Percentiles rank a stretch among this genome's conserved stretches.
These are phyloP conservation scores for Vulpes ferrilata DNA, from an alignment of 2,113 vertebrate species.

Conservation along the genomic window DNA sequence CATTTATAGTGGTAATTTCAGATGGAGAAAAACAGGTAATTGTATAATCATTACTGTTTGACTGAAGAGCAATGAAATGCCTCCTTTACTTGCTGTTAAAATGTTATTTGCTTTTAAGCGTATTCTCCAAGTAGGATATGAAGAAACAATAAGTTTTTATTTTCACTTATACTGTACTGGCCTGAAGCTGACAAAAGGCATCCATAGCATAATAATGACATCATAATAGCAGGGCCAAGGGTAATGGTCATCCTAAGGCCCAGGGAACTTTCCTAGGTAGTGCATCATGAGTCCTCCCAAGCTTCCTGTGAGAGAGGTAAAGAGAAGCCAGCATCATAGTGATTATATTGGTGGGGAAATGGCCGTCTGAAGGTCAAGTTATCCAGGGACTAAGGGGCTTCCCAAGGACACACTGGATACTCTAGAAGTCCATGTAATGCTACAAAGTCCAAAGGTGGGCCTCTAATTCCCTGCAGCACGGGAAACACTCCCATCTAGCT, in stretches of 20 bases:
- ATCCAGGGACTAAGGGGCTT: background rate
- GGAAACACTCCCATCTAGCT: background rate
- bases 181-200: background rate
- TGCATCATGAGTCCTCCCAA: background rate
- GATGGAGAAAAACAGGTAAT: background rate
- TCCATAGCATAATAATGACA: background rate
- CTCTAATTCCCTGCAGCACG: background rate
- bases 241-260: background rate
- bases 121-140: background rate
- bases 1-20: background rate
- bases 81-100: conserved; percentile 32
- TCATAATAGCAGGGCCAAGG: background rate
- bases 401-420: background rate
- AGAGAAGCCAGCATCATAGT: background rate
- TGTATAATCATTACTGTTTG: background rate
- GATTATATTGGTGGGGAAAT: background rate
- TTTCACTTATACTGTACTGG: background rate
- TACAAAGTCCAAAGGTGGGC: background rate
- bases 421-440: background rate
- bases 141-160: conserved; percentile 4
- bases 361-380: background rate
- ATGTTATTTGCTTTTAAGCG: conserved; percentile 38
- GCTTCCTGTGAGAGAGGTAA: background rate
- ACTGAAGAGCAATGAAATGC: background rate
- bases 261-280: background rate